phyloP scores from a whole-genome alignment of 2,113 vertebrate species.

The Aix galericulata region DNA sequence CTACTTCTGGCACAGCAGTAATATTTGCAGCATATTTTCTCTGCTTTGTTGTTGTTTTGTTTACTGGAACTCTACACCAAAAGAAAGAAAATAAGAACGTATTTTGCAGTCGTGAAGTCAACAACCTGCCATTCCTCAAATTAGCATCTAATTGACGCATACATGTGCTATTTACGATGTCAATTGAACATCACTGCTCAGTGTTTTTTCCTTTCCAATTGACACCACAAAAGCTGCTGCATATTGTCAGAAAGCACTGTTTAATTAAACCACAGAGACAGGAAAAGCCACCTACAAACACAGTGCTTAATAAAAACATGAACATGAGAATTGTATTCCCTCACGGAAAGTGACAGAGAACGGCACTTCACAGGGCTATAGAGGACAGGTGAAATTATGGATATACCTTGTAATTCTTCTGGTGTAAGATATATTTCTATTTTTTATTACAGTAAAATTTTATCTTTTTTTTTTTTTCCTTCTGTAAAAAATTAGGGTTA shows the following conservation, averaged over 20 bases:
- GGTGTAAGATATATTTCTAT: not conserved
- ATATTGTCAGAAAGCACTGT: not conserved
- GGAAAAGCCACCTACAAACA: conserved; percentile 15
- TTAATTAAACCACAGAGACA: conserved; percentile 18
- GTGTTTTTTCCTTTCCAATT: conserved; percentile 41
- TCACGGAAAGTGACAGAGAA: not conserved
- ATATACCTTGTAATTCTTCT: not conserved
- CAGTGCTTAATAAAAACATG: not conserved
- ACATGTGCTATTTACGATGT: not conserved
- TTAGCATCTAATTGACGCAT: not conserved
- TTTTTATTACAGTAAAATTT: not conserved
- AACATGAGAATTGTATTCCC: not conserved
- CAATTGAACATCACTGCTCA: not conserved
- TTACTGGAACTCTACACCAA: not conserved
- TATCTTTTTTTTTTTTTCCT: not conserved
- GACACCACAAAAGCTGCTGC: not conserved
- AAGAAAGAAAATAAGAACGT: not conserved
- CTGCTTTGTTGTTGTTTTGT: not conserved
- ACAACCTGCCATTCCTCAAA: not conserved
- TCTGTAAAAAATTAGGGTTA: not conserved
- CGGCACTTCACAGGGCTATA: not conserved
- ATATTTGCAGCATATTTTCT: not conserved
- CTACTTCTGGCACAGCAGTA: not conserved
- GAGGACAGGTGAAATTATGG: not conserved
- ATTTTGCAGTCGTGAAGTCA: not conserved